These are phyloP conservation scores for Hyphantria cunea DNA, from an alignment of 1,140 invertebrate species.

Conservation along the genomic window DNA sequence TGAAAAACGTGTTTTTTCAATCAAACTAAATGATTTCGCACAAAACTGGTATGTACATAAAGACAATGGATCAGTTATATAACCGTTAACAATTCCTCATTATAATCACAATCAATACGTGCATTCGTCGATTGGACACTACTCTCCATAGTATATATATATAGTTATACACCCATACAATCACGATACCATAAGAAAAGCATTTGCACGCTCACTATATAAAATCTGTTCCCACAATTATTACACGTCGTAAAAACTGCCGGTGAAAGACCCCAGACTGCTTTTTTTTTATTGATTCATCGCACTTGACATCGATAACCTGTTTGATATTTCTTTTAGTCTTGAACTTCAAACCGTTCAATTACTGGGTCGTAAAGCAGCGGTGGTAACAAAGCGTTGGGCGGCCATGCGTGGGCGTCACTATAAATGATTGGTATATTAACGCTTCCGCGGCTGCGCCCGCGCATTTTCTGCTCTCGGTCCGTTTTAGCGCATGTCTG, in stretches of 20 bases:
- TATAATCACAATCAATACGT: conserved; percentile 10
- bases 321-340: conserved; percentile 16
- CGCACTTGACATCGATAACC: conserved; percentile 22
- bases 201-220: conserved; percentile 17
- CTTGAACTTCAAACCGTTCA: conserved; percentile 27
- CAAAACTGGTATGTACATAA: too few relatives aligned
- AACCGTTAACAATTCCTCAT: neutral
- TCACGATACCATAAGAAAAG: conserved; percentile 5
- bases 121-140: conserved; percentile 8
- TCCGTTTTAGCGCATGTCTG: conserved; percentile 10
- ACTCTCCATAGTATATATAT: too few relatives aligned
- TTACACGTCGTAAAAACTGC: conserved; percentile 18
- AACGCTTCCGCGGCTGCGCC: conserved; percentile 49
- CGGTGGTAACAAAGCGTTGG: conserved; percentile 7
- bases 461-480: conserved; percentile 17
- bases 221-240: conserved; percentile 23
- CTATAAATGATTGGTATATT: conserved; percentile 46
- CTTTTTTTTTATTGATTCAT: conserved; percentile 14
- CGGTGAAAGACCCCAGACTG: conserved; percentile 21
- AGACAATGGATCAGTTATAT: neutral
- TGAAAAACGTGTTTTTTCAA: too few relatives aligned
- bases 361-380: conserved; percentile 31
- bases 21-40: too few relatives aligned
- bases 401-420: conserved; percentile 47
- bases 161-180: neutral